A percentile compares a stretch with the other conserved stretches of the same genome.
phyloP scores from a whole-genome alignment of 1,140 invertebrate genomes.

The Papilio machaon region DNA sequence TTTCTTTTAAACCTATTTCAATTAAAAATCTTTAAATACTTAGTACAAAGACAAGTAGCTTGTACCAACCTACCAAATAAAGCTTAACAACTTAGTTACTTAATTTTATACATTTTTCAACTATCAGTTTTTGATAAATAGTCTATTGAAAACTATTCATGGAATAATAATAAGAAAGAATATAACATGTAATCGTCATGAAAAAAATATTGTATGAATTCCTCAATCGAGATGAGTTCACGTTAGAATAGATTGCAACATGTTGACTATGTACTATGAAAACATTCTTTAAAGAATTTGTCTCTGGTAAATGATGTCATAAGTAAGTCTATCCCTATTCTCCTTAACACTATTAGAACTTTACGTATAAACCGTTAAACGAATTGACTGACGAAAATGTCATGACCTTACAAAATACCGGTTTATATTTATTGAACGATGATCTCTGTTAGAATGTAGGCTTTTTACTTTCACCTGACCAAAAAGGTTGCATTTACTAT shows the following conservation, averaged over 20 bases:
- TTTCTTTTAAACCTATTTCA: neutral
- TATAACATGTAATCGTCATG: neutral
- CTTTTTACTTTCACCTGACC: conserved; percentile 19
- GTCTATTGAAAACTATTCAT: too few species aligned
- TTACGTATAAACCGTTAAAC: neutral
- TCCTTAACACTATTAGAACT: neutral
- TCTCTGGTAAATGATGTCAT: neutral
- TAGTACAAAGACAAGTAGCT: too few species aligned
- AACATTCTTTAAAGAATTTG: neutral
- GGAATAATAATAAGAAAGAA: too few species aligned
- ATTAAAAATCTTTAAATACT: too few species aligned
- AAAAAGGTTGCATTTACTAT: neutral
- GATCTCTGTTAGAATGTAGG: conserved; percentile 5
- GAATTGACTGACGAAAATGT: conserved; percentile 3
- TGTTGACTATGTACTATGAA: neutral
- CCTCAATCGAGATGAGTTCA: neutral
- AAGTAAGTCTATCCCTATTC: neutral
- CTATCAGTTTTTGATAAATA: too few species aligned
- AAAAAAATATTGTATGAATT: neutral
- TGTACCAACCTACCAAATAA: too few species aligned
- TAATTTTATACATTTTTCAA: too few species aligned
- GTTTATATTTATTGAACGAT: neutral
- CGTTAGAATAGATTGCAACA: neutral
- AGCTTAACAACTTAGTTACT: too few species aligned
- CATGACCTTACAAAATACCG: conserved; percentile 18